These are phyloP conservation scores for Zaprionus tsacasi DNA, from an alignment of 1,140 invertebrate genomes.

Conservation along the genomic window DNA sequence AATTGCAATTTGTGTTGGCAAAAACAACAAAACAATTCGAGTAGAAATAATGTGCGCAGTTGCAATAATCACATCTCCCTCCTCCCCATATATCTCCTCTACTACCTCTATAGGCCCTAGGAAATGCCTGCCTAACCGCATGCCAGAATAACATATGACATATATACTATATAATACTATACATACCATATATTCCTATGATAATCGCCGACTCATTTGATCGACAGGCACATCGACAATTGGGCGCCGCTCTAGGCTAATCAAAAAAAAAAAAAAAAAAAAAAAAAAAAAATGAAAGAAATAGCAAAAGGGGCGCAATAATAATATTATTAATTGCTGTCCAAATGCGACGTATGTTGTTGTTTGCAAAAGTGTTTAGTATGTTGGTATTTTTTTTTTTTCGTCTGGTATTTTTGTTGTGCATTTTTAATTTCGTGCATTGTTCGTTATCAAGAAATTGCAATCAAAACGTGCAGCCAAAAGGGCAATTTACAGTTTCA, in stretches of 20 bases:
- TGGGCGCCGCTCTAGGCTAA: slow-evolving; percentile 36
- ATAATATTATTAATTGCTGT: slow-evolving; percentile 32
- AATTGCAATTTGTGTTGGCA: slow-evolving; percentile 28
- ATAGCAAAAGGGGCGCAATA: slow-evolving; percentile 9
- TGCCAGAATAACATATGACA: neutral
- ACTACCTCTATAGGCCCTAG: neutral
- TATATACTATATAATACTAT: neutral
- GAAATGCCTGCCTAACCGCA: slow-evolving; percentile 8
- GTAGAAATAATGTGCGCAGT: slow-evolving; percentile 45
- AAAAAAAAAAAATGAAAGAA: slow-evolving; percentile 14
- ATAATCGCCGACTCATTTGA: slow-evolving; percentile 33
- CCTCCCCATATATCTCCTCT: neutral
- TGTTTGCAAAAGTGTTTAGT: slow-evolving; percentile 33
- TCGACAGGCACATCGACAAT: slow-evolving; percentile 44
- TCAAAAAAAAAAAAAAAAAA: neutral
- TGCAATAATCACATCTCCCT: slow-evolving; percentile 19
- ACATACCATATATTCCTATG: slow-evolving; percentile 8
- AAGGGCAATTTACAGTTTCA: slow-evolving; percentile 35
- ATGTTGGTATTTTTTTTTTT: neutral
- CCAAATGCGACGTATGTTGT: slow-evolving; percentile 29
- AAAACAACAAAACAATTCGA: slow-evolving; percentile 9
- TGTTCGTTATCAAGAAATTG: slow-evolving; percentile 41
- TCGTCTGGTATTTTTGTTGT: neutral
- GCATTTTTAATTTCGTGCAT: slow-evolving; percentile 5
- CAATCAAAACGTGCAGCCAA: slow-evolving; percentile 46